phyloP scores from a whole-genome alignment of 2,113 vertebrate species.

The Saguinus imperator region DNA sequence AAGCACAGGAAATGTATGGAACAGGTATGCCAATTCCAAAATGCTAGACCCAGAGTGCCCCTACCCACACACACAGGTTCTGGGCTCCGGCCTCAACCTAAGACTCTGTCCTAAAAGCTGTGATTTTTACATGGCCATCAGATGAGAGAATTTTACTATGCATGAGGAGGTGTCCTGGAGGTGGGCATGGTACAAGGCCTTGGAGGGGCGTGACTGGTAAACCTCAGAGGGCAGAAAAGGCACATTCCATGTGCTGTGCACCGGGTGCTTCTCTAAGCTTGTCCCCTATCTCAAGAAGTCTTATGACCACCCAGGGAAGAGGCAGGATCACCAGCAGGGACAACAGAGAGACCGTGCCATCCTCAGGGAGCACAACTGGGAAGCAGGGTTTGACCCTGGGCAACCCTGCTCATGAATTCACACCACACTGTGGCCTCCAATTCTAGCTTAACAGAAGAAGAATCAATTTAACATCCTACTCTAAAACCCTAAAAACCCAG shows the following conservation, averaged over 20 bases:
- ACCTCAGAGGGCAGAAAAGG: neutral
- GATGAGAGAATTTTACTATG: no score
- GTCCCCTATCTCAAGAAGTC: neutral
- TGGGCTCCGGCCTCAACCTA: neutral
- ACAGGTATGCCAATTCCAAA: neutral
- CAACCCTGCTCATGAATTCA: neutral
- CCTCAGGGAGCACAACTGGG: neutral
- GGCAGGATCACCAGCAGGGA: neutral
- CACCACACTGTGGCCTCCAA: neutral
- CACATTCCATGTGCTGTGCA: neutral
- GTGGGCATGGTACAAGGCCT: no score
- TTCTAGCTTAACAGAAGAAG: neutral
- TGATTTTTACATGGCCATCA: neutral
- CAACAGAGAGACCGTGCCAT: neutral
- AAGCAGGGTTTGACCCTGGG: neutral
- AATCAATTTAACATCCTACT: neutral
- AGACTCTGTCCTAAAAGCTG: neutral
- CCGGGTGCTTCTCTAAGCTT: neutral
- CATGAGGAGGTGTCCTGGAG: neutral
- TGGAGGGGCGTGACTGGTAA: neutral
- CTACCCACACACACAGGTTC: neutral
- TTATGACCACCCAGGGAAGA: accelerated
- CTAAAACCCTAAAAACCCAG: neutral
- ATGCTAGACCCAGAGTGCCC: no score
- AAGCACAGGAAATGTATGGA: neutral